Conservation (phyloP, 2,113 vertebrate genomes). For the Carassius auratus region DNA sequence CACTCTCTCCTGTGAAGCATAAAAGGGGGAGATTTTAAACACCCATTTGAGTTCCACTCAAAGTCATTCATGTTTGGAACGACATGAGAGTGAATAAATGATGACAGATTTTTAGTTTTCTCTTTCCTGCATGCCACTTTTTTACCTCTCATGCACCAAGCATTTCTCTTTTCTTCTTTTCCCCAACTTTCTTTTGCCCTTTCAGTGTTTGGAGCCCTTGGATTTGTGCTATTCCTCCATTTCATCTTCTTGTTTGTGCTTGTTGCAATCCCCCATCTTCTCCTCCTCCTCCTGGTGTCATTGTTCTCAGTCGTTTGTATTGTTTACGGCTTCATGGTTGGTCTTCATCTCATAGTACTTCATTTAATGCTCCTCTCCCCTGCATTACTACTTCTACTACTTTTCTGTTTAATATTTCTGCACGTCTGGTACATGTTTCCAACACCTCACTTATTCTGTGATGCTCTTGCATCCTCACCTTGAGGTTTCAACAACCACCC, state of each 20-base stretch:
- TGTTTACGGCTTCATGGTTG: not conserved
- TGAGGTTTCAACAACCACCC: constrained; percentile 30
- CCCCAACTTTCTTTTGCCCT: not conserved
- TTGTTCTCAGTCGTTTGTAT: not conserved
- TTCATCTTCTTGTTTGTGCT: not conserved
- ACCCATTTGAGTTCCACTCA: not conserved
- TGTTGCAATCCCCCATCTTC: constrained; percentile 48
- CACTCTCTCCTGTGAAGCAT: not conserved
- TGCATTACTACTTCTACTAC: not conserved
- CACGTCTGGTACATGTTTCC: not conserved
- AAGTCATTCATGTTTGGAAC: not conserved
- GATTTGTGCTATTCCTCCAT: not conserved
- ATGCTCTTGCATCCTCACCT: constrained; percentile 31
- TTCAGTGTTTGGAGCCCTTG: not conserved
- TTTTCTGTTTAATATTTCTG: not conserved
- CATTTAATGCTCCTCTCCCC: not conserved
- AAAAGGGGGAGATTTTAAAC: not conserved
- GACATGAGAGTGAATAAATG: not conserved
- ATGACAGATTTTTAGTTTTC: not conserved
- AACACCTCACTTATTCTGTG: not conserved
- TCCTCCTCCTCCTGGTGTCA: constrained; percentile 37
- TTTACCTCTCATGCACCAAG: not conserved
- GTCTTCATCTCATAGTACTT: not conserved
- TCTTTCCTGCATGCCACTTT: constrained; percentile 16
- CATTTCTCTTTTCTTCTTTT: constrained; percentile 6